Base-by-base conservation (phyloP, 2,888 invertebrate genomes). In the Cataglyphis albicans region DNA sequence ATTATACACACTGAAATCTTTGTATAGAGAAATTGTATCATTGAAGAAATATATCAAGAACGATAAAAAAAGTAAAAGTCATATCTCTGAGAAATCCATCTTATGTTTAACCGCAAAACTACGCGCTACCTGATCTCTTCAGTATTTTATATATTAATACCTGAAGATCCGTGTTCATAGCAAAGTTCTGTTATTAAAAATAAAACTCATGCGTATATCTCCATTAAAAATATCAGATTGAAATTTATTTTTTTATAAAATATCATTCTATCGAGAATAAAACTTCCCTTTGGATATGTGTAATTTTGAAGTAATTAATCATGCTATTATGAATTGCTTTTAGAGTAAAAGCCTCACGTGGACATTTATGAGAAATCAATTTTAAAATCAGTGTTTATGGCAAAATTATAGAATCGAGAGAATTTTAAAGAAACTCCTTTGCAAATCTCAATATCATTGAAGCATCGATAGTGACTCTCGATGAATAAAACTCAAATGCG, bases 321-420 rank as follows among this genome's bases (percentile, higher is more conserved):
- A 38, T n/a, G 10, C 29, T 38, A 25, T 55, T 21, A 25, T 5
- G 21, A 55, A 35, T 21, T 35, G 21, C 5, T 38, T 38, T 57
- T 25, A 38, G 15, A 29, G 18, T 38, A 38, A 25, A 57, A 35
- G 2, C 35, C 15, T 44, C 44, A 25, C 55, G 55, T 12, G 10
- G 63, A 63, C 4, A 32, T 21, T 55, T 29, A 18, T 25, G 38
- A 72, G 57, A 38, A 57, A 4, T 70, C 15, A 18, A 2, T 72
- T 72, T 72, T 72, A 55, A 57, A 59, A 15, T n/a, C 41, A 59
- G 59, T 59, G 29, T 41, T 59, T 57, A 73, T 25, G 12, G 7
- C 12, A 29, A 18, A n/a, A 12, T 32, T 9, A 3, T 44, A 9
- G 32, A 74, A 48, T 63, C 32, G 44, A 74, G 74, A 15, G 41